Conservation (phyloP, 2,113 vertebrate species). For the Microtus oregoni region DNA sequence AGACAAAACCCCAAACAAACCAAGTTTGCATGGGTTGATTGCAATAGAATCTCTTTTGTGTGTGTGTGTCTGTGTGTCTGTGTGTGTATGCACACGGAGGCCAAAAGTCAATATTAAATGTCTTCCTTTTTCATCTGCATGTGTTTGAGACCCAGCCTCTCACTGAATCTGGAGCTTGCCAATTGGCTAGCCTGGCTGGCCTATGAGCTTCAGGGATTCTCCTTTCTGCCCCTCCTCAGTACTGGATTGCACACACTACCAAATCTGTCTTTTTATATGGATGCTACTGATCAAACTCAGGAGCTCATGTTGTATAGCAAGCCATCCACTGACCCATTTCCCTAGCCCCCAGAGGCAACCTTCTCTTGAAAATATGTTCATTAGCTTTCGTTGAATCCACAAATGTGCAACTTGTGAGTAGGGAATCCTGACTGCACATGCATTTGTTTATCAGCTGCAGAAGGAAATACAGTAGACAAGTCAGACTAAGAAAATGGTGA, state of each 20-base stretch:
- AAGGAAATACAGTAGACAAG: not conserved
- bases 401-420: not conserved
- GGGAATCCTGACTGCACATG: not conserved
- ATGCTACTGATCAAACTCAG: not conserved
- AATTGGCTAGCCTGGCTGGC: not conserved
- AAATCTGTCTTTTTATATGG: not conserved
- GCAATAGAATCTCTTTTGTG: not conserved
- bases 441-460: not conserved
- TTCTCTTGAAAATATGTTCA: not conserved
- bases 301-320: not conserved
- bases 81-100: too few species aligned
- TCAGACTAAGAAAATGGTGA: not conserved
- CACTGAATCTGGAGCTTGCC: not conserved
- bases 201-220: not conserved
- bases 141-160: not conserved
- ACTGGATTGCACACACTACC: not conserved
- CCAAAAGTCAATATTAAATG: not conserved
- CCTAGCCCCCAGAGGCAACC: not conserved
- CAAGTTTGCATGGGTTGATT: not conserved
- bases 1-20: not conserved
- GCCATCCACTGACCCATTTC: not conserved
- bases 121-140: not conserved
- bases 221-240: not conserved
- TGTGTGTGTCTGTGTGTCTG: not conserved
- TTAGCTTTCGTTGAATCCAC: not conserved